Conservation (phyloP, 2,113 vertebrate species). For the Diadophis punctatus region DNA sequence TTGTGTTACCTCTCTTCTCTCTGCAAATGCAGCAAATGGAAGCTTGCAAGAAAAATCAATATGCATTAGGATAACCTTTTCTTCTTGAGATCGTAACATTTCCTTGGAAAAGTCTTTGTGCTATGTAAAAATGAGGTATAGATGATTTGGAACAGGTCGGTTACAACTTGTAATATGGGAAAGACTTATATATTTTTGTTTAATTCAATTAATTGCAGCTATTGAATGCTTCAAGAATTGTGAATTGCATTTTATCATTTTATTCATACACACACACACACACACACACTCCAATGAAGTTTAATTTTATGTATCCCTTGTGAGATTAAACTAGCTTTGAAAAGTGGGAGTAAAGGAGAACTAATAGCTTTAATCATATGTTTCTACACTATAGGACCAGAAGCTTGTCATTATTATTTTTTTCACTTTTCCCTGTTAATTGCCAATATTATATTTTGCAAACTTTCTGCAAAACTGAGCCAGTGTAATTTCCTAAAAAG, state of each 20-base stretch:
- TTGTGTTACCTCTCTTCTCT: not conserved
- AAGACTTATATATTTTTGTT: not conserved
- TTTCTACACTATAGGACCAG: not conserved
- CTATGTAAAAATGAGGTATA: not conserved
- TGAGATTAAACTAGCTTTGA: not conserved
- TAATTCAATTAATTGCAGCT: not conserved
- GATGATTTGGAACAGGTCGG: not conserved
- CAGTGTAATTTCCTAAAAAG: slow-evolving; percentile 16
- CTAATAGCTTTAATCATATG: not conserved
- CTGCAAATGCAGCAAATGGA: not conserved
- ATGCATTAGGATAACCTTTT: not conserved
- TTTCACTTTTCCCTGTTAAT: not conserved
- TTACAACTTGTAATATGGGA: not conserved
- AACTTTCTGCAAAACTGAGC: not conserved
- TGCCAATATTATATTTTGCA: slow-evolving; percentile 1
- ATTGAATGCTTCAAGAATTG: not conserved
- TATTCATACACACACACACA: not conserved
- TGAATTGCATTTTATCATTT: not conserved
- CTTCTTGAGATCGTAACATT: not conserved
- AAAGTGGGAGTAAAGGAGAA: not conserved
- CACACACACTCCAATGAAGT: not conserved
- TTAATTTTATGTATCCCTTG: not conserved
- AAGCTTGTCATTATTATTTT: not conserved
- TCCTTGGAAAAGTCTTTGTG: not conserved
- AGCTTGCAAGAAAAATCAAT: not conserved